Conservation (phyloP, 2,888 invertebrate species). For the Nemotelus nigrinus region DNA sequence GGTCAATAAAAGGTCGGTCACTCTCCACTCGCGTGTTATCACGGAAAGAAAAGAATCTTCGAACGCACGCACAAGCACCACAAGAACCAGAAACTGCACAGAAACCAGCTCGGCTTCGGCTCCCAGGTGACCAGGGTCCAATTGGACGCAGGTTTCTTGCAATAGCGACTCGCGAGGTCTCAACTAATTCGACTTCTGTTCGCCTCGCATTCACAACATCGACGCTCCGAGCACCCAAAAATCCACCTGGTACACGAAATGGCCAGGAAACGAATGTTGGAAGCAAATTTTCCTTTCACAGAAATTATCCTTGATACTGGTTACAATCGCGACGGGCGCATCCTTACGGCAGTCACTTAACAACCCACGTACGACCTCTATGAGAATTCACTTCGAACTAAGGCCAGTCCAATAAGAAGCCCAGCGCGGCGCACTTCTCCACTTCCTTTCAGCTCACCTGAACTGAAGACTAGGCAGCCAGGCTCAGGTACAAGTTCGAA, state of each 20-base stretch:
- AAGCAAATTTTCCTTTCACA: background rate
- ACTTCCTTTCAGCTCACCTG: slow-evolving; percentile 57
- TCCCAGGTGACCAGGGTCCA: slow-evolving; percentile 18
- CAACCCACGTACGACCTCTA: slow-evolving; percentile 59
- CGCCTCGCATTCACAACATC: background rate
- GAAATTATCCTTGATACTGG: slow-evolving; percentile 22
- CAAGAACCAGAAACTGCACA: background rate
- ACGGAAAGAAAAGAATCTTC: slow-evolving; percentile 36
- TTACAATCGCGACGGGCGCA: slow-evolving; percentile 26
- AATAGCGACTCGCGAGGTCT: slow-evolving; percentile 19
- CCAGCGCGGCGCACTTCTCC: slow-evolving; percentile 52
- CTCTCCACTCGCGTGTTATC: slow-evolving; percentile 44
- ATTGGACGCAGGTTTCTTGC: slow-evolving; percentile 23
- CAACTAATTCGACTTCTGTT: background rate
- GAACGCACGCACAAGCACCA: slow-evolving; percentile 42
- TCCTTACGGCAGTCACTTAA: slow-evolving; percentile 35
- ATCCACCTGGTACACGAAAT: slow-evolving; percentile 29
- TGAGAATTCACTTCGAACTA: slow-evolving; percentile 65
- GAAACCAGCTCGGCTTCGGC: background rate
- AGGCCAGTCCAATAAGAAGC: slow-evolving; percentile 62
- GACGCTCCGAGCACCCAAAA: background rate
- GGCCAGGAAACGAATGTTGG: slow-evolving; percentile 18
- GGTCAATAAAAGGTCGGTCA: slow-evolving; percentile 29
- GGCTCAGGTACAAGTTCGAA: slow-evolving; percentile 46
- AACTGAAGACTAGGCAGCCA: slow-evolving; percentile 27